Evolutionary conservation across 2,113 vertebrate species (phyloP), one percentile per base, ranked within the genome.

Genomic region (Ictalurus punctatus): DNA sequence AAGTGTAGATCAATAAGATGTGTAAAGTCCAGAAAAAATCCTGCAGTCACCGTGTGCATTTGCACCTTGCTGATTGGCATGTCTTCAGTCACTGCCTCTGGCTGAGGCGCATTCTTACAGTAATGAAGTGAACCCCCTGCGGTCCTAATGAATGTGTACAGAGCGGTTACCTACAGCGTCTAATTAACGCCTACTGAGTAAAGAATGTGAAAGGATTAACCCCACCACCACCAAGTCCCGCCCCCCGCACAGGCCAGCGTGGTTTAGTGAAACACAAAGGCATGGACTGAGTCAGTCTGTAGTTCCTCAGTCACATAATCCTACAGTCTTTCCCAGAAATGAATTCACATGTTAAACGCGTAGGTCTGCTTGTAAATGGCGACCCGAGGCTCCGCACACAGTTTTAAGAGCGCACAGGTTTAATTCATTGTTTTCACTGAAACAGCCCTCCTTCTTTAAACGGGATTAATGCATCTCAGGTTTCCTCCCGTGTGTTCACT

Each of bases 331-430:
- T 73, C 89, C 61, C 86, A 61, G 13, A 40, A 30, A 71, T 69
- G 71, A 87, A 93, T 93, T 90, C 79, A 86, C 89, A 91, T 93
- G 92, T 83, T 90, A 93, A 91, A 86, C 67, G 85, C 81, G 48
- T 76, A 67, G 34, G 25, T 8, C 30, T 83, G 73, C 65, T 58
- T 88, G 78, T 73, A 81, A 91, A 90, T 74, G 54, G 69, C 84
- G 83, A 85, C 59, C 87, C 54, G 73, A 85, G 74, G 63, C 69
- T 90, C 71, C 76, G 48, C 76, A 86, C 79, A 88, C 67, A 82
- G 83, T 80, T 85, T 85, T 52, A 52, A 84, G 40, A 91, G 65
- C 74, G 74, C 90, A 63, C 56, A 23, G 85, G 87, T 91, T 91
- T 90, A 58, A 73, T 59, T 59, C 73, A 89, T 93, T 93, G 92